These are phyloP conservation scores for Cephus pygmeus DNA, from an alignment of 2,888 invertebrate genomes.

Conservation along the genomic window DNA sequence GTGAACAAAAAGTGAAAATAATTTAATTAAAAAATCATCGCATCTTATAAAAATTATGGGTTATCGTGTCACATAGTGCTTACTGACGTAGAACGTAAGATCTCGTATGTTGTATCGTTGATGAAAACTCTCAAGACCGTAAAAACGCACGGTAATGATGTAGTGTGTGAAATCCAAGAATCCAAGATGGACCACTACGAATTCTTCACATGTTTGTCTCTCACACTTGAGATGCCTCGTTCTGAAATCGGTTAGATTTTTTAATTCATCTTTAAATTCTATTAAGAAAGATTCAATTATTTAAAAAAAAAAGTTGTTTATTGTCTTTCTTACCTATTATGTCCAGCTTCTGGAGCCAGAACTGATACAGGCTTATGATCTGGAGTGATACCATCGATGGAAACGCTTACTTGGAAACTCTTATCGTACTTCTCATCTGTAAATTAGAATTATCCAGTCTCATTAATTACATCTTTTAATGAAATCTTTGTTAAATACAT, in stretches of 20 bases:
- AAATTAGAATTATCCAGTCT: slow-evolving; percentile 39
- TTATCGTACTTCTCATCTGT: slow-evolving; percentile 91
- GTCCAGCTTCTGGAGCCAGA: slow-evolving; percentile 73
- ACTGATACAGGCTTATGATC: slow-evolving; percentile 79
- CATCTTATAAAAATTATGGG: slow-evolving; percentile 1
- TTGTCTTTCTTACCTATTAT: slow-evolving; percentile 74
- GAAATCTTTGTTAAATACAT: slow-evolving; percentile 11
- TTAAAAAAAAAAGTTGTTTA: neutral
- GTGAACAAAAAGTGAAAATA: slow-evolving; percentile 60
- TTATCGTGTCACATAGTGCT: slow-evolving; percentile 32
- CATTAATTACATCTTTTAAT: slow-evolving; percentile 2
- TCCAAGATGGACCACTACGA: slow-evolving; percentile 89
- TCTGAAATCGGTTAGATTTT: slow-evolving; percentile 65
- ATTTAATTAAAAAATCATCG: slow-evolving; percentile 13
- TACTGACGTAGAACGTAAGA: slow-evolving; percentile 86
- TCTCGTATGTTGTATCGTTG: slow-evolving; percentile 86
- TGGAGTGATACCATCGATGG: slow-evolving; percentile 82
- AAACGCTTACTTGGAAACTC: slow-evolving; percentile 86
- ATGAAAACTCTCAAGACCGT: slow-evolving; percentile 86
- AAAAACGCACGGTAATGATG: slow-evolving; percentile 84
- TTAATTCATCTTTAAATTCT: neutral
- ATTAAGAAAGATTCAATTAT: neutral
- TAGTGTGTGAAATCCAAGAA: slow-evolving; percentile 91
- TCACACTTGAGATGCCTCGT: slow-evolving; percentile 86
- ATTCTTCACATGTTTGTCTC: slow-evolving; percentile 85